A percentile compares a stretch with the other conserved stretches of the same genome.
These are phyloP conservation scores for Lophochroa leadbeateri DNA, from an alignment of 2,113 vertebrate genomes.

Conservation along the genomic window DNA sequence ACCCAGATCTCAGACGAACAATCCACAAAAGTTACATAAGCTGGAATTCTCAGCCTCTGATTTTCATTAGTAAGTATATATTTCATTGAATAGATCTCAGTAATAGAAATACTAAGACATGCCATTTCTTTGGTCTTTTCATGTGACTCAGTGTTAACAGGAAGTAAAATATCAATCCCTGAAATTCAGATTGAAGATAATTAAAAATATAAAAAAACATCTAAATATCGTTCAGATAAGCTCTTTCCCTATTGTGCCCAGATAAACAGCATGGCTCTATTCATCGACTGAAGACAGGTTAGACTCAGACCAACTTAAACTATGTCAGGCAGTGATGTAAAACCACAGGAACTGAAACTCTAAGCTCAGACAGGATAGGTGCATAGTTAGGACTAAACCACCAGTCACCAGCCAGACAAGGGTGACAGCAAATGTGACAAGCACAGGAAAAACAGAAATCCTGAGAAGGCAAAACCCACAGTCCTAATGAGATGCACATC, in stretches of 20 bases:
- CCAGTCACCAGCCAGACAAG: not conserved
- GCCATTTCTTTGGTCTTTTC: not conserved
- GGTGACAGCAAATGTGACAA: not conserved
- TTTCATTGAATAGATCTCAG: not conserved
- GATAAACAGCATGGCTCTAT: not conserved
- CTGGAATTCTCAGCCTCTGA: not conserved
- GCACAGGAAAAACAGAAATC: not conserved
- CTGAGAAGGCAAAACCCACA: not conserved
- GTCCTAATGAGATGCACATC: no score
- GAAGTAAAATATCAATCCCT: not conserved
- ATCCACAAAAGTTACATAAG: not conserved
- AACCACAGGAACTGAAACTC: not conserved
- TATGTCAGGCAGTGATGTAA: not conserved
- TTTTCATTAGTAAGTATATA: not conserved
- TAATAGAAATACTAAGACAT: not conserved
- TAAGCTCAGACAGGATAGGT: not conserved
- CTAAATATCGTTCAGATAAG: not conserved
- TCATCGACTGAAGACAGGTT: not conserved
- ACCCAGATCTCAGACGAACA: not conserved
- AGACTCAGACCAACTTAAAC: not conserved
- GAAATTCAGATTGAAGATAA: not conserved
- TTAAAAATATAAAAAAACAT: not conserved
- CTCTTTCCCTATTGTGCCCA: not conserved
- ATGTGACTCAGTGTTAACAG: not conserved
- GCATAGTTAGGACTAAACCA: not conserved